phyloP scores from a whole-genome alignment of 2,797 vertebrate species.

The Menidia menidia region DNA sequence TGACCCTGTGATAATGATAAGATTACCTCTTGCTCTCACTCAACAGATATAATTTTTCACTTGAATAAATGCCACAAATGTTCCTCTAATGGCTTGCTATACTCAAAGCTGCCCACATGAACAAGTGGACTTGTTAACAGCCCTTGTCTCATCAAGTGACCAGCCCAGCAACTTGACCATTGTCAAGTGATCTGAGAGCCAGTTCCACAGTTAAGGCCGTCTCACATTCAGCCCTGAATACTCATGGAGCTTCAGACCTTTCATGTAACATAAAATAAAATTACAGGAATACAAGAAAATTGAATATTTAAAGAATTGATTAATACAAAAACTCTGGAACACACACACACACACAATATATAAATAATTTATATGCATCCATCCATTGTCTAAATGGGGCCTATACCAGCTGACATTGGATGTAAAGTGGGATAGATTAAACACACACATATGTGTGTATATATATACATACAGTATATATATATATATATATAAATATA shows the following conservation, averaged over 20 bases:
- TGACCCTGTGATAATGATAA: constrained; percentile 80
- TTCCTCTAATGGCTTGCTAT: constrained; percentile 78
- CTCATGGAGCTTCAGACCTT: constrained; percentile 14
- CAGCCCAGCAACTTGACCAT: constrained; percentile 77
- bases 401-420: no score
- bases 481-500: no score
- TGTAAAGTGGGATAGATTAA: no score
- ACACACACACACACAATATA: no score
- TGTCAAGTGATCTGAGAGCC: constrained; percentile 79
- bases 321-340: no score
- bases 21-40: constrained; percentile 76
- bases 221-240: constrained; percentile 24
- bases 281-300: no score
- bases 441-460: no score
- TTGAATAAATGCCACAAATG: constrained; percentile 68
- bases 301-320: no score
- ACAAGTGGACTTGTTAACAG: constrained; percentile 73
- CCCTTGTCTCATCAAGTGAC: constrained; percentile 68
- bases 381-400: no score
- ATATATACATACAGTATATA: no score
- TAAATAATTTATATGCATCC: no score
- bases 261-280: no score
- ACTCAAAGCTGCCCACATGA: constrained; percentile 72
- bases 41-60: constrained; percentile 74
- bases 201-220: constrained; percentile 31